Evolutionary conservation across 2,888 invertebrate species (phyloP).

Genomic region (Limnephilus lunatus): DNA sequence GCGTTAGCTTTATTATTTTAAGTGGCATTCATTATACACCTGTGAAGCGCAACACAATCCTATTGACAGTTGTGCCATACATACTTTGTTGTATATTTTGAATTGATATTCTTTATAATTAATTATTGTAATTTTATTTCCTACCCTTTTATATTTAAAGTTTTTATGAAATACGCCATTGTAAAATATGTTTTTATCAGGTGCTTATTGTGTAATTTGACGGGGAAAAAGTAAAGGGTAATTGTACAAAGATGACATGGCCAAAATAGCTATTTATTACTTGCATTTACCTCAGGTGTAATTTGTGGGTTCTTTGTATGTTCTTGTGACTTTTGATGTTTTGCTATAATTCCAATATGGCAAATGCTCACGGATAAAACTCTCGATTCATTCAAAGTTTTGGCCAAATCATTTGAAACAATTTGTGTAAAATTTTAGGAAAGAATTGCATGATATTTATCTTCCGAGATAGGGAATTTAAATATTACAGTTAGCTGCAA

Average conservation of each 20-base stretch:
- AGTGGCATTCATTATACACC: constrained; percentile 60
- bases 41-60: constrained; percentile 60
- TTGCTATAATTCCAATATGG: background rate
- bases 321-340: constrained; percentile 12
- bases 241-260: constrained; percentile 32
- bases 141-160: constrained; percentile 31
- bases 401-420: constrained; percentile 43
- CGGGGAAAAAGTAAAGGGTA: constrained; percentile 29
- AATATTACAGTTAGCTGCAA: constrained; percentile 38
- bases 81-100: constrained; percentile 56
- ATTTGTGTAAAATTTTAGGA: constrained; percentile 42
- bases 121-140: constrained; percentile 33
- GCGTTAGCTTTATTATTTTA: constrained; percentile 58
- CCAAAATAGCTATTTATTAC: constrained; percentile 37
- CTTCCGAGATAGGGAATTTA: constrained; percentile 47
- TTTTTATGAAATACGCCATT: constrained; percentile 45
- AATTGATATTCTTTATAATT: background rate
- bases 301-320: constrained; percentile 4
- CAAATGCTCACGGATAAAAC: background rate
- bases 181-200: constrained; percentile 54
- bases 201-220: constrained; percentile 50
- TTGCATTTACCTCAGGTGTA: background rate
- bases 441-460: constrained; percentile 52
- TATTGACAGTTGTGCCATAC: constrained; percentile 65
- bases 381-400: background rate